A percentile compares a stretch with the other conserved stretches of the same genome.
Evolutionary conservation across 2,797 vertebrate species (phyloP).

Genomic region (Enteromius mattozi): DNA sequence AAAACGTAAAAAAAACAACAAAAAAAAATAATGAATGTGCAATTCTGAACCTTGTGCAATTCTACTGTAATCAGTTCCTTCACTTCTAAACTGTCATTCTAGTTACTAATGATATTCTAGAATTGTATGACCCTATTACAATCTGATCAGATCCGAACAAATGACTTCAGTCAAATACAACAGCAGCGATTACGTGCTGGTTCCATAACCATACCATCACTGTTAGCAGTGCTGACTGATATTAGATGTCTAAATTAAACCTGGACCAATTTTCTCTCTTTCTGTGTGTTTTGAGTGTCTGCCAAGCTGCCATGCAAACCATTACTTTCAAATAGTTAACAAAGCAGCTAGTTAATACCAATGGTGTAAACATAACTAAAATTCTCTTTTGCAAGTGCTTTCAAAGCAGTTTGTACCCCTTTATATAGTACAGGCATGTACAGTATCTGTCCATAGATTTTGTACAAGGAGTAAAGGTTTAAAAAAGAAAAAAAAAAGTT

Average conservation of each 20-base stretch:
- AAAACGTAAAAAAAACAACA: slow-evolving; percentile 26
- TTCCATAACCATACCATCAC: not conserved
- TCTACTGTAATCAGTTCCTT: slow-evolving; percentile 54
- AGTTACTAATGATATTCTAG: not conserved
- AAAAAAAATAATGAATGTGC: not conserved
- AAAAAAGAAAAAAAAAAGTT: slow-evolving; percentile 43
- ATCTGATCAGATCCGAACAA: not conserved
- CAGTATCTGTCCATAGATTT: slow-evolving; percentile 48
- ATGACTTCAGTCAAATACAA: slow-evolving; percentile 2
- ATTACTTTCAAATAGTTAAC: slow-evolving; percentile 7
- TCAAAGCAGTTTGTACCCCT: slow-evolving; percentile 44
- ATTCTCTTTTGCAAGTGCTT: slow-evolving; percentile 29
- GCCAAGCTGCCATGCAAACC: slow-evolving; percentile 34
- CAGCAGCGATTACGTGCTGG: not conserved
- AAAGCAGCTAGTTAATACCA: slow-evolving; percentile 45
- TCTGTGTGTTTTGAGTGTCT: slow-evolving; percentile 33
- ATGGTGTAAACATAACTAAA: slow-evolving; percentile 43
- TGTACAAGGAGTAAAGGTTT: slow-evolving; percentile 32
- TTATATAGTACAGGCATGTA: slow-evolving; percentile 49
- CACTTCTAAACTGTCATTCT: slow-evolving; percentile 3
- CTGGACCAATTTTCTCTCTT: slow-evolving; percentile 25
- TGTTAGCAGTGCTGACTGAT: slow-evolving; percentile 10
- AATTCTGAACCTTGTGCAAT: slow-evolving; percentile 67
- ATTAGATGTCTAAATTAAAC: not conserved
- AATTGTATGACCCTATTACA: slow-evolving; percentile 16